A percentile compares a stretch with the other conserved stretches of the same genome.
Conservation (phyloP, 2,113 vertebrate genomes). For the Nyctereutes procyonoides region DNA sequence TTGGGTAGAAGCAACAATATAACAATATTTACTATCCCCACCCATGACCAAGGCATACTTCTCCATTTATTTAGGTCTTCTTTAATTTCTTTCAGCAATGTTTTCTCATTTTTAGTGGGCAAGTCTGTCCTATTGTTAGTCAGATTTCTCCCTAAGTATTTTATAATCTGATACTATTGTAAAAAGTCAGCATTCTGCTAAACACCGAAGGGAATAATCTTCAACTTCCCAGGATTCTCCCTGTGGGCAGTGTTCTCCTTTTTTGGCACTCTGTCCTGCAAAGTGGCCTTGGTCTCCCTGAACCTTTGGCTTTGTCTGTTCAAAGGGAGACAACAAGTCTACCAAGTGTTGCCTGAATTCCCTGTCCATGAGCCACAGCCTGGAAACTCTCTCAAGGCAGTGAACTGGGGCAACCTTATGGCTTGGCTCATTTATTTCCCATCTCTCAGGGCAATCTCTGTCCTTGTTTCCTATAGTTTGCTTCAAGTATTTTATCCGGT, state of each 20-base stretch:
- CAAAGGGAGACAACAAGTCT: background rate
- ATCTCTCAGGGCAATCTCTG: background rate
- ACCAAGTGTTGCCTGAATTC: background rate
- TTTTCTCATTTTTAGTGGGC: background rate
- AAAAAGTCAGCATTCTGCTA: background rate
- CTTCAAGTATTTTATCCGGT: background rate
- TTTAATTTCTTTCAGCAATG: background rate
- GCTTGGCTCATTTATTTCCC: background rate
- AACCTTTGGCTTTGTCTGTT: background rate
- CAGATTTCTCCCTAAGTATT: background rate
- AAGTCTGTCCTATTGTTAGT: no score
- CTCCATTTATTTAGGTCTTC: background rate
- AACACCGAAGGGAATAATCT: background rate
- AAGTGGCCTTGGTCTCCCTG: background rate
- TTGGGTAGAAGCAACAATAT: background rate
- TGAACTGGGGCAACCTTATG: background rate
- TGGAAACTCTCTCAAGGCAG: background rate
- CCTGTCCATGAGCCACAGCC: background rate
- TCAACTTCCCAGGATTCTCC: background rate
- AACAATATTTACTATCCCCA: background rate
- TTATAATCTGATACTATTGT: background rate
- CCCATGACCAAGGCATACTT: background rate
- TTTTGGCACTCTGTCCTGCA: background rate
- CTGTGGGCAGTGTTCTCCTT: background rate
- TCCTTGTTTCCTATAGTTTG: background rate